Conservation (phyloP, 1,140 invertebrate genomes). For the Sesamia nonagrioides region DNA sequence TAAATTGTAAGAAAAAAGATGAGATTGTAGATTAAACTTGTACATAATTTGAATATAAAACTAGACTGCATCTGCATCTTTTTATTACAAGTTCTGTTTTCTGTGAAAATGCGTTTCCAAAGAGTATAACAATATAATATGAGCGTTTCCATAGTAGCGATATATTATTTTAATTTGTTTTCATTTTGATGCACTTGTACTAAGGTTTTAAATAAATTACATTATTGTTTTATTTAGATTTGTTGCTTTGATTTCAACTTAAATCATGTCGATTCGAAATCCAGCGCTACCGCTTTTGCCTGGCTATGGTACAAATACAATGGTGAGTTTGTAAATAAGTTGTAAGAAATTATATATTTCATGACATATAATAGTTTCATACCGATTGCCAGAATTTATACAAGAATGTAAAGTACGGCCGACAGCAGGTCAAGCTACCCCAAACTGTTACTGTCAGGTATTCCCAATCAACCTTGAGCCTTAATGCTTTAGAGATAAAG, state of each 20-base stretch:
- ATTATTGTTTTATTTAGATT: slow-evolving; percentile 23
- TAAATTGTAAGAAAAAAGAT: slow-evolving; percentile 14
- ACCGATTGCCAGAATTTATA: too few relatives aligned
- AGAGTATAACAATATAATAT: too few relatives aligned
- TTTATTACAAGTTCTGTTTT: too few relatives aligned
- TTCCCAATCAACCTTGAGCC: too few relatives aligned
- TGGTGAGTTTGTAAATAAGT: slow-evolving; percentile 56
- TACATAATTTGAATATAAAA: too few relatives aligned
- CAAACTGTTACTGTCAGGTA: too few relatives aligned
- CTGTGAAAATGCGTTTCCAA: too few relatives aligned
- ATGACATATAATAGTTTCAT: background rate
- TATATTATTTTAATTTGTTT: slow-evolving; percentile 15
- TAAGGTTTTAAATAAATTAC: slow-evolving; percentile 5
- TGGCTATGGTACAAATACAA: too few relatives aligned
- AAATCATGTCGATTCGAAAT: slow-evolving; percentile 77
- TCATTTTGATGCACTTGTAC: slow-evolving; percentile 20
- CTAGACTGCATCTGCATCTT: too few relatives aligned
- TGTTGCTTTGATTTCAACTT: slow-evolving; percentile 18
- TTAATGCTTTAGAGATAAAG: too few relatives aligned
- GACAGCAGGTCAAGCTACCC: too few relatives aligned
- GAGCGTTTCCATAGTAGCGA: slow-evolving; percentile 51
- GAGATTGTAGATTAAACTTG: background rate
- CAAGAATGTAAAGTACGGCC: too few relatives aligned
- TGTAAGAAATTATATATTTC: background rate
- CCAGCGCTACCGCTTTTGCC: slow-evolving; percentile 72